A percentile compares a stretch with the other conserved stretches of the same genome.
Evolutionary conservation across 2,113 vertebrate genomes (phyloP).

Genomic region (Vidua macroura): DNA sequence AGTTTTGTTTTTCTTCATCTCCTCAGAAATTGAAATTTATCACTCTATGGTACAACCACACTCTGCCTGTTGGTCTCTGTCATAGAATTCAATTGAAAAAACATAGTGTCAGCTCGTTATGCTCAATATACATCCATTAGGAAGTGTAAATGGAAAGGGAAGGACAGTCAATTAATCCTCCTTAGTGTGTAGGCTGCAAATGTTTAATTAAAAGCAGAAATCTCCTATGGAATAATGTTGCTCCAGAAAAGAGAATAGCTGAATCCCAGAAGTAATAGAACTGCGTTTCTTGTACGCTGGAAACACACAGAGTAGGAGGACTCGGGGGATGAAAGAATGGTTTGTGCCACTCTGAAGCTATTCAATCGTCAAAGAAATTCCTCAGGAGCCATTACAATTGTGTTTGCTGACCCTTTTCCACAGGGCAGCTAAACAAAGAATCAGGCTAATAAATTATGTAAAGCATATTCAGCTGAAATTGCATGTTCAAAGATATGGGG

Average conservation of each 20-base stretch:
- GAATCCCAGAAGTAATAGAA: not conserved
- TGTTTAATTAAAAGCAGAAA: not conserved
- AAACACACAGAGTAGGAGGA: not conserved
- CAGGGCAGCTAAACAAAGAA: slow-evolving; percentile 27
- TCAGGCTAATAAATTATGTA: not conserved
- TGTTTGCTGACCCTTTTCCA: not conserved
- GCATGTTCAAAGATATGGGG: not conserved
- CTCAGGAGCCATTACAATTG: slow-evolving; percentile 12
- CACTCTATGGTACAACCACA: not conserved
- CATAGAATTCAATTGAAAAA: not conserved
- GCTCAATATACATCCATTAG: not conserved
- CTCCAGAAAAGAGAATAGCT: not conserved
- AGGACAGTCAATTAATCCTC: not conserved
- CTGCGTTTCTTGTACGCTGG: not conserved
- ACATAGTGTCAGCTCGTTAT: not conserved
- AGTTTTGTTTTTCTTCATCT: not conserved
- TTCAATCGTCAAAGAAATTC: slow-evolving; percentile 18
- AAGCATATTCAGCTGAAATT: not conserved
- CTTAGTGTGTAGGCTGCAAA: not conserved
- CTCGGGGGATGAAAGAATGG: not conserved
- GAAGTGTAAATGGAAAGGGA: not conserved
- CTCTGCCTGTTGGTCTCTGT: not conserved
- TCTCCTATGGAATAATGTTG: not conserved
- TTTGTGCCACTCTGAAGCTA: not conserved
- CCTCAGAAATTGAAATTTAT: not conserved